Evolutionary conservation across 2,888 invertebrate species (phyloP).

Genomic region (Alviniconcha strummeri): DNA sequence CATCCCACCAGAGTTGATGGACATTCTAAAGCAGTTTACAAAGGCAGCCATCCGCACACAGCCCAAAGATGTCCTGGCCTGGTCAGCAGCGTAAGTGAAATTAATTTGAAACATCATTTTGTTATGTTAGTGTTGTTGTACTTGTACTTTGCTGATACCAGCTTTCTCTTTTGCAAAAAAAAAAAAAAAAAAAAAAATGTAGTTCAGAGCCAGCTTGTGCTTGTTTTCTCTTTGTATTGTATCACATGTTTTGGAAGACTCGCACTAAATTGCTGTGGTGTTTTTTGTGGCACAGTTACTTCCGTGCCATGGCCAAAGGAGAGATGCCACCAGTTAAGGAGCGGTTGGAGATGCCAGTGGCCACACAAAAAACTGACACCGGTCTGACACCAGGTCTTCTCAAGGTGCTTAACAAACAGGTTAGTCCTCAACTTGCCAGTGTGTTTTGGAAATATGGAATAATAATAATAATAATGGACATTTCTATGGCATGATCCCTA

Average conservation of each 20-base stretch:
- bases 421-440: conserved; percentile 65
- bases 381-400: conserved; percentile 88
- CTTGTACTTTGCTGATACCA: too few species aligned
- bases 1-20: conserved; percentile 88
- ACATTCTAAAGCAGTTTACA: conserved; percentile 88
- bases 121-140: neutral
- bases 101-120: neutral
- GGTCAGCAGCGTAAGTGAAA: conserved; percentile 80
- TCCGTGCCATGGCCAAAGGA: conserved; percentile 85
- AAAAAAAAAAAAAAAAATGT: too few species aligned
- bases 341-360: conserved; percentile 76
- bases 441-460: too few species aligned
- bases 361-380: conserved; percentile 77
- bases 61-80: conserved; percentile 88
- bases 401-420: conserved; percentile 85
- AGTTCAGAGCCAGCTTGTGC: too few species aligned
- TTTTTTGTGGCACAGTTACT: conserved; percentile 73
- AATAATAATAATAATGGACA: too few species aligned
- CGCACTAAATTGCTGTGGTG: too few species aligned
- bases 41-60: conserved; percentile 94
- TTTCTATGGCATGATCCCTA: too few species aligned
- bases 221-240: neutral
- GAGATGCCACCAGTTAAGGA: conserved; percentile 88
- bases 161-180: too few species aligned
- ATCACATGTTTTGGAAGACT: neutral